A percentile compares a stretch with the other conserved stretches of the same genome.
Conservation (phyloP, 2,888 invertebrate species). For the Drosophila monieri region DNA sequence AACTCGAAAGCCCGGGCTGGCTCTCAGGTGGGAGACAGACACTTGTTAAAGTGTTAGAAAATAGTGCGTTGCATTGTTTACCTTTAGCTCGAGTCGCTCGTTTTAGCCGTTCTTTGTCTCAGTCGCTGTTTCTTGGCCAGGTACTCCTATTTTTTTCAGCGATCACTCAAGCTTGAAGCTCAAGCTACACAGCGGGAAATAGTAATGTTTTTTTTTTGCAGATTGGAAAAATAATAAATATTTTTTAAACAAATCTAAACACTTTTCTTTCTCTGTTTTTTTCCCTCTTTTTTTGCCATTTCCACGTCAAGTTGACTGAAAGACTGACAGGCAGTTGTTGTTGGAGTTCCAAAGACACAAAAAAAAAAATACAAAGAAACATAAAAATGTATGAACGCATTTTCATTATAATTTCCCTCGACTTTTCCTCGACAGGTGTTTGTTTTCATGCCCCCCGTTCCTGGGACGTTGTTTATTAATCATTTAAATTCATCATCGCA, state of each 20-base stretch:
- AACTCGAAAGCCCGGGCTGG: conserved; percentile 58
- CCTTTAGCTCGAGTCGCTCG: conserved; percentile 68
- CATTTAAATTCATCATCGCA: conserved; percentile 80
- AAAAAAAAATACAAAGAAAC: conserved; percentile 32
- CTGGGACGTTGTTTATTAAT: conserved; percentile 71
- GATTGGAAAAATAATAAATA: too few species aligned
- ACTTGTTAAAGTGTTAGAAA: conserved; percentile 79
- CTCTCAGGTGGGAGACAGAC: conserved; percentile 47
- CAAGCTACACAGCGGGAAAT: conserved; percentile 45
- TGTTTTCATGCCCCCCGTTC: conserved; percentile 31
- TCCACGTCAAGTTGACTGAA: conserved; percentile 61
- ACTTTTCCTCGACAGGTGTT: conserved; percentile 37
- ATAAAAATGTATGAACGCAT: conserved; percentile 65
- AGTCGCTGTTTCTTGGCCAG: conserved; percentile 21
- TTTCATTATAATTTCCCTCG: conserved; percentile 50
- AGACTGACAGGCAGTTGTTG: conserved; percentile 69
- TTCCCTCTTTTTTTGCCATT: conserved; percentile 61
- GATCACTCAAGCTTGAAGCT: conserved; percentile 80
- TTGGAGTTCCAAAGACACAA: conserved; percentile 32
- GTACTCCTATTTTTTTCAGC: conserved; percentile 55
- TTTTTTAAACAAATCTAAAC: neutral
- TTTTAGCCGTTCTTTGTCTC: conserved; percentile 42
- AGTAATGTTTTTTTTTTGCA: neutral
- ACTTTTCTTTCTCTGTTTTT: neutral
- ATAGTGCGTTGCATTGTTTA: conserved; percentile 81